Evolutionary conservation across 2,113 vertebrate genomes (phyloP).

Genomic region (Nannospalax galili): DNA sequence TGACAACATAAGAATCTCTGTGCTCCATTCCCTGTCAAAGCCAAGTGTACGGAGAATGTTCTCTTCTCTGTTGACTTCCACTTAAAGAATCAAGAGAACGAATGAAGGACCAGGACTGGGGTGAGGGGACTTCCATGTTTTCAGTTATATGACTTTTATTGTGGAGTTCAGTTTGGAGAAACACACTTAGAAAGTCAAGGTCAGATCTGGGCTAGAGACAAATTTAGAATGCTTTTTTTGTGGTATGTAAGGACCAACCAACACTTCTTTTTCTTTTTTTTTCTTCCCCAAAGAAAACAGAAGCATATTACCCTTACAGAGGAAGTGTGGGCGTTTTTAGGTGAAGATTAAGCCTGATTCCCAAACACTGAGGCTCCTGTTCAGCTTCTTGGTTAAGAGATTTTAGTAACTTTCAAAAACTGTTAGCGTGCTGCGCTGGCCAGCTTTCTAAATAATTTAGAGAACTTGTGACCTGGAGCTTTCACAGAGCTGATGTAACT

Average conservation of each 20-base stretch:
- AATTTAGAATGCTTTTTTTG: neutral
- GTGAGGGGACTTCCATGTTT: neutral
- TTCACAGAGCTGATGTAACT: constrained; percentile 78
- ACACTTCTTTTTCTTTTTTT: constrained; percentile 58
- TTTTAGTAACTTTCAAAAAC: constrained; percentile 81
- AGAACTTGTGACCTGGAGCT: constrained; percentile 72
- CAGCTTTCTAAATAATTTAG: constrained; percentile 74
- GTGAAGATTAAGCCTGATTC: constrained; percentile 72
- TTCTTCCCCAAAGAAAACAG: constrained; percentile 78
- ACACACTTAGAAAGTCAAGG: neutral
- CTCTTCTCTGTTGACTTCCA: neutral
- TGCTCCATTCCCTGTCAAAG: neutral
- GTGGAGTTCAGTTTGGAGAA: neutral
- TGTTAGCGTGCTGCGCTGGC: constrained; percentile 62
- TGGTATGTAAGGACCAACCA: constrained; percentile 59
- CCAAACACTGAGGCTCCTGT: constrained; percentile 75
- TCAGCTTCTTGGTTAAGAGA: constrained; percentile 76
- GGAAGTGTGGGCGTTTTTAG: constrained; percentile 72
- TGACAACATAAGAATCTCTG: neutral
- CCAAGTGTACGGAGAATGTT: neutral
- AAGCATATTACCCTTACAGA: constrained; percentile 77
- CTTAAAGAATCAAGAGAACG: neutral
- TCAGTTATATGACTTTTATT: neutral
- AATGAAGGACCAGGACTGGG: neutral
- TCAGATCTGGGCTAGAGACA: neutral